Base-by-base conservation (phyloP, 35 echinoderm and acorn worm species). In the Apostichopus californicus region DNA sequence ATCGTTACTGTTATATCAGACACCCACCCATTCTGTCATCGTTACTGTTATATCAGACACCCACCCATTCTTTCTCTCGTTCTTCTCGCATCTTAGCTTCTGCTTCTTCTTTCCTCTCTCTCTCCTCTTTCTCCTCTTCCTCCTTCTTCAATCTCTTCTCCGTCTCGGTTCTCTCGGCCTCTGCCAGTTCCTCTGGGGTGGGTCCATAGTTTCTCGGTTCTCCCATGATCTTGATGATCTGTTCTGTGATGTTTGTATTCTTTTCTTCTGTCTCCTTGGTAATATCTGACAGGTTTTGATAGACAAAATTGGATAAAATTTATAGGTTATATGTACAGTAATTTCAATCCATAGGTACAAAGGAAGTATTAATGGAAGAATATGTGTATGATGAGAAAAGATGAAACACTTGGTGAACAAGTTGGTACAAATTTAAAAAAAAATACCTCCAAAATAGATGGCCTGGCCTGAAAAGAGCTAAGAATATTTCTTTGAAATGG, bases 71-170 rank as follows among this genome's bases (percentile, higher is more conserved):
- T 54, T 77, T 86, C 78, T 96, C 92, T 46, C 95, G 60, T 80
- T 96, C 91, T 25, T 93, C 60, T 52, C 89, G 94, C 77, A 93
- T 91, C 9, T 93, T 95, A 3, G 84, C 22, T 78, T 99, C 97
- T 53, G 96, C 95, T 73, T 93, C 92, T 81, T 99, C 97, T 72
- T 89, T 86, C 80, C 93, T 94, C 73, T 96, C 93, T 65, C 78
- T 88, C 46, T 94, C 95, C 55, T 99, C 95, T 34, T 92, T 94
- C 85, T 99, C 97, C 77, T 99, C 95, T 73, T 90, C 61, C 90
- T 99, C 95, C 79, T 94, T 96, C 95, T 99, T 96, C 6, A 99
- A 28, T 90, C 93, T 93, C 86, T 99, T 96, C 92, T 99, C 97
- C 8, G 97, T 94, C 72, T 96, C 93, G 17, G 83, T 71, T 61